Base-by-base conservation (phyloP, 2,113 vertebrate genomes). In the Clupea harengus region DNA sequence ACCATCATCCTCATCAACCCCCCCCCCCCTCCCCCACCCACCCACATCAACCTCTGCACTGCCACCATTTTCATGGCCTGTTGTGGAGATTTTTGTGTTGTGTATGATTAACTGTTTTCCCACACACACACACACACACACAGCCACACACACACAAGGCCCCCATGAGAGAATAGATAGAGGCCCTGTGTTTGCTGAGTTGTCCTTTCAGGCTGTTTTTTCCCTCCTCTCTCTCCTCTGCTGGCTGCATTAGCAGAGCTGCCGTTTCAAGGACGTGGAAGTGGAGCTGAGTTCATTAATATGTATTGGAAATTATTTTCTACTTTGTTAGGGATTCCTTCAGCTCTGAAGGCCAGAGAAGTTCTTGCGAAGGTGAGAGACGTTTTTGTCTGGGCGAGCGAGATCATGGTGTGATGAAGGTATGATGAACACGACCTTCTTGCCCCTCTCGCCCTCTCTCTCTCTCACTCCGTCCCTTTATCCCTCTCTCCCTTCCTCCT, bases 291-390 rank as follows among this genome's bases (percentile, higher is more conserved):
- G 91, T 91, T 93, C 93, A 94, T 95, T 93, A 94, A 94, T 94
- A 95, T 95, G 93, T 94, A 95, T 95, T 94, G 91, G 93, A 93
- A 94, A 94, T 95, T 93, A 95, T 92, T 93, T 91, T 89, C 89
- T 89, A 93, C 91, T 94, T 93, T 93, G 91, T 93, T 91, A 92
- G 90, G 89, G 89, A 91, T 90, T 92, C 89, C 84, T 86, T 83
- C 85, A 81, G 88, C 88, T 88, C 91, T 92, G 92, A 94, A 93
- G 93, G 92, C 92, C 90, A 89, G 85, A 78, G 87, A 87, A 89
- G 83, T 81, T 81, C 45, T 85, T 80, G 81, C 82, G 82, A 86
- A 85, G 84, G 87, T 85, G 54, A 85, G 84, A 47, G 46, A 5
- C 72, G 28, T 15, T 78, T 39, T 39, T 78, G 64, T 78, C 72